Conservation (phyloP, 2,113 vertebrate genomes). For the Spermophilus dauricus region DNA sequence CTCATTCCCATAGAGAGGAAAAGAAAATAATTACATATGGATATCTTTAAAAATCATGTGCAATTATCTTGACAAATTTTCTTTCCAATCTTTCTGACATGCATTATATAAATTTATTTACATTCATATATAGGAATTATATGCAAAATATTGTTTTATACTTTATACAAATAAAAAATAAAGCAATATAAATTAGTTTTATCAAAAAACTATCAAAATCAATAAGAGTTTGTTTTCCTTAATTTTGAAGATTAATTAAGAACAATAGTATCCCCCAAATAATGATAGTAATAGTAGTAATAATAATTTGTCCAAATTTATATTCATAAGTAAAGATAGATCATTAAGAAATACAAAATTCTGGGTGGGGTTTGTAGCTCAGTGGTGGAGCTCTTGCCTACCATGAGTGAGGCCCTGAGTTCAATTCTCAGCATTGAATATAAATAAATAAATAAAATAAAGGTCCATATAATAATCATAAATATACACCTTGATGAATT, state of each 20-base stretch:
- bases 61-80: slow-evolving; percentile 13
- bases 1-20: slow-evolving; percentile 8
- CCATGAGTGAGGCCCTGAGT: too few relatives aligned
- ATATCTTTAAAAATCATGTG: neutral
- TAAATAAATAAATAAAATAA: too few relatives aligned
- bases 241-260: neutral
- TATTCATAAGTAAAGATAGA: neutral
- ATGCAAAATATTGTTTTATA: neutral
- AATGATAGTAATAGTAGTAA: neutral
- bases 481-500: neutral
- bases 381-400: too few relatives aligned
- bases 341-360: neutral
- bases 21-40: neutral
- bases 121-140: neutral
- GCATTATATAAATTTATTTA: neutral
- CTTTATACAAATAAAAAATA: neutral
- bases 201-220: neutral
- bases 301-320: neutral
- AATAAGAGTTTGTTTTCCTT: neutral
- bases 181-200: neutral
- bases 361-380: too few relatives aligned
- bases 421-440: too few relatives aligned
- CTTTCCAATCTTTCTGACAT: neutral
- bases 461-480: neutral
- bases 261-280: neutral